Evolutionary conservation across 2,113 vertebrate genomes (phyloP).

Genomic region (Poeciliopsis prolifica): DNA sequence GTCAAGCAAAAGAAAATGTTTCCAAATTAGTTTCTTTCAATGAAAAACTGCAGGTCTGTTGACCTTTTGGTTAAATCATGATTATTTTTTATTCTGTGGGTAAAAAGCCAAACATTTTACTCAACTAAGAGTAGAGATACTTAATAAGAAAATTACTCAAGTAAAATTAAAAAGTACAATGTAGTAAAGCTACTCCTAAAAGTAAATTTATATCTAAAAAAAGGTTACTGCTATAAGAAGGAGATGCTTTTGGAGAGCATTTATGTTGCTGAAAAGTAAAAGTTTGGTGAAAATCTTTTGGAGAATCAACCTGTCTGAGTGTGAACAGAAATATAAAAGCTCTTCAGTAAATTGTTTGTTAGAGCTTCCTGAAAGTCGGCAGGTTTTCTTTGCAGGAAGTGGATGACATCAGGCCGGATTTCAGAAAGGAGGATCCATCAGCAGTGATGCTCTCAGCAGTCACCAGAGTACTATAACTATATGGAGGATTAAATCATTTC

Average conservation of each 20-base stretch:
- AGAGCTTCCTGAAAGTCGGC: constrained; percentile 43
- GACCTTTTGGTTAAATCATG: too few species aligned
- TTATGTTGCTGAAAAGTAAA: background rate
- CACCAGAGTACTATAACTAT: background rate
- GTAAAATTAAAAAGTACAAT: too few species aligned
- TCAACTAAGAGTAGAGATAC: too few species aligned
- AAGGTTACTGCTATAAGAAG: too few species aligned
- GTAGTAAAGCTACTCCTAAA: too few species aligned
- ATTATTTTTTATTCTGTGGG: too few species aligned
- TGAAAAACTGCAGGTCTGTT: too few species aligned
- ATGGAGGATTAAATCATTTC: background rate
- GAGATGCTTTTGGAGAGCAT: constrained; percentile 19
- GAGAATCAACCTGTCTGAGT: background rate
- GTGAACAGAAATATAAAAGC: constrained; percentile 26
- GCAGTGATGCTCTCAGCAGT: background rate
- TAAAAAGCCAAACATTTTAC: too few species aligned
- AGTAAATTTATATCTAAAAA: too few species aligned
- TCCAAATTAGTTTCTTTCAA: too few species aligned
- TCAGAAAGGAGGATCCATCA: constrained; percentile 4
- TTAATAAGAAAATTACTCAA: too few species aligned
- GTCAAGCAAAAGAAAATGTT: too few species aligned
- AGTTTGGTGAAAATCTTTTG: background rate
- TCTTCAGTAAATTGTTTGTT: constrained; percentile 21
- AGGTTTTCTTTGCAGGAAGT: constrained; percentile 25
- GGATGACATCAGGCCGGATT: constrained; percentile 29